Conservation (phyloP, 2,797 vertebrate genomes). For the Gymnoscopelus microlampas region DNA sequence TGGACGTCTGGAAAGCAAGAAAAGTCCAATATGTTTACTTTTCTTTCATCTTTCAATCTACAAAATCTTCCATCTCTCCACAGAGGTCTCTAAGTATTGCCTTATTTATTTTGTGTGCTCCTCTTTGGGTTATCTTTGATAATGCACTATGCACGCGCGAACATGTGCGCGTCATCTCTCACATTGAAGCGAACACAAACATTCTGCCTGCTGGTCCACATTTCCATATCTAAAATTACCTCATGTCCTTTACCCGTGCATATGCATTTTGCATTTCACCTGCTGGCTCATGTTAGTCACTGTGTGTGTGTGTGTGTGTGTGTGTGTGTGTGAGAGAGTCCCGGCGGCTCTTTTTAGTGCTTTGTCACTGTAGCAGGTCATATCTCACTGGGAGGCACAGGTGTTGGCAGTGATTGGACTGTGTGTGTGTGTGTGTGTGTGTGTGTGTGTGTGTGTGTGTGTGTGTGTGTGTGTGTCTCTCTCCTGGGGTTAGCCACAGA, state of each 20-base stretch:
- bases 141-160: not conserved
- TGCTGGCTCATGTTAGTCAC: slow-evolving; percentile 31
- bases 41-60: too few relatives aligned
- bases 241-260: slow-evolving; percentile 41
- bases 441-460: slow-evolving; percentile 11
- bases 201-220: slow-evolving; percentile 32
- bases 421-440: slow-evolving; percentile 20
- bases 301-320: slow-evolving; percentile 10
- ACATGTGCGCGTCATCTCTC: not conserved
- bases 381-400: slow-evolving; percentile 56
- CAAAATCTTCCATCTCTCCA: too few relatives aligned
- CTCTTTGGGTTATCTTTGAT: slow-evolving; percentile 19
- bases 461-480: not conserved
- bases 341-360: slow-evolving; percentile 31
- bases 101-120: slow-evolving; percentile 9
- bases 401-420: slow-evolving; percentile 56
- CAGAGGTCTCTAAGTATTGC: too few relatives aligned
- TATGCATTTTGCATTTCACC: slow-evolving; percentile 34
- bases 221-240: slow-evolving; percentile 62
- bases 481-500: slow-evolving; percentile 31
- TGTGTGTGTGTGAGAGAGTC: slow-evolving; percentile 23
- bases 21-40: too few relatives aligned
- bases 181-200: slow-evolving; percentile 14
- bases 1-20: too few relatives aligned
- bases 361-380: slow-evolving; percentile 54